Base-by-base conservation (phyloP, 1,140 invertebrate species). In the Propsilocerus akamusi region DNA sequence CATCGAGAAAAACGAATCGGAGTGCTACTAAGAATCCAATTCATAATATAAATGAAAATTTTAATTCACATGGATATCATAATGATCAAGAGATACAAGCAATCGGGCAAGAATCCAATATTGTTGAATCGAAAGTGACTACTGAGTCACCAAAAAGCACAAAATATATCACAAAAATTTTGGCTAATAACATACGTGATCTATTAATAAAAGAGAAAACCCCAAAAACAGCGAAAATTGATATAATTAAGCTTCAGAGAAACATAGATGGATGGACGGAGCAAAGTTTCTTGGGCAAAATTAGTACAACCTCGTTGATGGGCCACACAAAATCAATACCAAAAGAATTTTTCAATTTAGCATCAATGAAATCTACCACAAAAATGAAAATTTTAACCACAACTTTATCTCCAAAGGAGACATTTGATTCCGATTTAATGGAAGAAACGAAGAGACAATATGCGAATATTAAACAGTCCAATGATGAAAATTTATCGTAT, bases 191-290 rank as follows among this genome's bases (percentile, higher is more conserved):
- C 53, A 51, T 63, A 8, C 54, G 58, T 46, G 60, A 59, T 25
- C 51, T 60, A 48, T 59, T 62, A 2, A 59, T 59, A 25, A 58
- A 56, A 5, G 64, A 62, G 51, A 56, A 62, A 23, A 49, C 48
- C 49, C 51, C 26, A 23, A 68, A 63, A 25, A 72, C 72, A 51
- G 72, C 72, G 30, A 73, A 74, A 0, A 80, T 83, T 55, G 81
- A 85, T 57, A 72, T 82, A 14, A 72, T 76, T 23, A 77, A 77
- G 57, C 60, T 86, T 46, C 83, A 86, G 59, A 81, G 84, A 56
- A 85, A 83, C 54, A 87, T 87, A 30, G 83, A 87, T 57, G 80
- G 81, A 26, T 87, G 84, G 84, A 86, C 83, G 2, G 80, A 82
- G 55, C 80, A 85, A 68, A 80, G 81, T 62, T 81, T 73, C 61